A percentile compares a stretch with the other conserved stretches of the same genome.
phyloP scores from a whole-genome alignment of 2,113 vertebrate genomes.

The Tricholaema leucomelas region DNA sequence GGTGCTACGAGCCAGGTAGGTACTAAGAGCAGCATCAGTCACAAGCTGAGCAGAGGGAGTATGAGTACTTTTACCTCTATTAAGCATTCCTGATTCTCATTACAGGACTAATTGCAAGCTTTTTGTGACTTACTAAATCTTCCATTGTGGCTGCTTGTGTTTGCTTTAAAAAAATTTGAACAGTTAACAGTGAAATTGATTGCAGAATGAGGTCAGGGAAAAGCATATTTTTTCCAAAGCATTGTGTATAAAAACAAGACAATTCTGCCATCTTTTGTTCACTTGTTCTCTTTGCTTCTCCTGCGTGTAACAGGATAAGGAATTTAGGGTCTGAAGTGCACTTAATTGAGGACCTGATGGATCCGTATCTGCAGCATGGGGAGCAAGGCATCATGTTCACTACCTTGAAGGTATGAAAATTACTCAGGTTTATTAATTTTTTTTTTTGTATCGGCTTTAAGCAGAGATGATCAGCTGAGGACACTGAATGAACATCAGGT shows the following conservation, averaged over 20 bases:
- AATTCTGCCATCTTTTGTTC: not conserved
- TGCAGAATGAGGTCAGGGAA: not conserved
- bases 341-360: slow-evolving; percentile 97
- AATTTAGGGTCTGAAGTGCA: slow-evolving; percentile 97
- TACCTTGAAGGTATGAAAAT: slow-evolving; percentile 87
- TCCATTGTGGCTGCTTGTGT: not conserved
- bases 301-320: slow-evolving; percentile 82
- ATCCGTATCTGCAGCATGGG: slow-evolving; percentile 94
- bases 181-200: not conserved
- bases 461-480: not conserved
- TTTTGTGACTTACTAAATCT: not conserved
- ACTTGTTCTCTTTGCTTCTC: not conserved
- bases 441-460: not conserved
- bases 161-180: not conserved
- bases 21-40: not conserved
- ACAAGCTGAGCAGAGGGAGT: not conserved
- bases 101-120: not conserved
- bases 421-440: not conserved
- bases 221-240: not conserved
- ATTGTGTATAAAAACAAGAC: not conserved
- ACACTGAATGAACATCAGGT: not conserved
- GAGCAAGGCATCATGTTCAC: slow-evolving; percentile 99
- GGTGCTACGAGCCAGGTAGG: slow-evolving; percentile 93
- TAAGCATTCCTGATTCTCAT: not conserved
- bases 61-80: not conserved